These are phyloP conservation scores for Vespertilio murinus DNA, from an alignment of 2,797 vertebrate genomes.

Conservation along the genomic window DNA sequence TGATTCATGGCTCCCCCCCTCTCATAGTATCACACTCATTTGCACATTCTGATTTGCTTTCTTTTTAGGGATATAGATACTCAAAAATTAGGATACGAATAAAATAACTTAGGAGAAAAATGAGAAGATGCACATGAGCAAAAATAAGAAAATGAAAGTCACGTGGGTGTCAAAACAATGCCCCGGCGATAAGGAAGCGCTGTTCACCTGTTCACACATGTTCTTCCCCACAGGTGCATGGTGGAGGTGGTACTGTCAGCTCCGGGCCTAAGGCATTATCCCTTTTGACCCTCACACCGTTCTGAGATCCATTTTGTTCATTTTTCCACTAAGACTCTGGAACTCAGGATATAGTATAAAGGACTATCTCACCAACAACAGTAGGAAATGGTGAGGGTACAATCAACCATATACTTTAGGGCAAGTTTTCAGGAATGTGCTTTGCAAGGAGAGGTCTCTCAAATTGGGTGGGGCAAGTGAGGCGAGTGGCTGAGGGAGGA, in stretches of 20 bases:
- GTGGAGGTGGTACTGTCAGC: accelerated
- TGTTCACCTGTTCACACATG: accelerated
- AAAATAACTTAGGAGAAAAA: not conserved
- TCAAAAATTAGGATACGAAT: not conserved
- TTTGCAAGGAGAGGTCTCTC: not conserved
- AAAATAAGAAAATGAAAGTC: not conserved
- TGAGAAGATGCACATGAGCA: not conserved
- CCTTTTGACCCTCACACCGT: not conserved
- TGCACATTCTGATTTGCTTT: not conserved
- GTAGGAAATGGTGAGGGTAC: not conserved
- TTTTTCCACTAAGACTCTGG: not conserved
- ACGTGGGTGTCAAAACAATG: too few relatives aligned
- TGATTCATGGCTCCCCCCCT: not conserved
- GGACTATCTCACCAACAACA: not conserved
- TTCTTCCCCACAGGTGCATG: accelerated
- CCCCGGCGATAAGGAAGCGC: accelerated
- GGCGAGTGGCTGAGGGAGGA: too few relatives aligned
- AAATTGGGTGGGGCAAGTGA: accelerated
- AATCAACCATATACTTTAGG: not conserved
- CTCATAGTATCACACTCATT: not conserved
- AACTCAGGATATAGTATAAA: not conserved
- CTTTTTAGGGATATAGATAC: not conserved
- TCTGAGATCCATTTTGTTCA: not conserved
- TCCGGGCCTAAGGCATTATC: not conserved
- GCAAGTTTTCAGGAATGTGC: not conserved